A percentile compares a stretch with the other conserved stretches of the same genome.
Conservation (phyloP, 2,113 vertebrate species). For the Ammodytes dubius region DNA sequence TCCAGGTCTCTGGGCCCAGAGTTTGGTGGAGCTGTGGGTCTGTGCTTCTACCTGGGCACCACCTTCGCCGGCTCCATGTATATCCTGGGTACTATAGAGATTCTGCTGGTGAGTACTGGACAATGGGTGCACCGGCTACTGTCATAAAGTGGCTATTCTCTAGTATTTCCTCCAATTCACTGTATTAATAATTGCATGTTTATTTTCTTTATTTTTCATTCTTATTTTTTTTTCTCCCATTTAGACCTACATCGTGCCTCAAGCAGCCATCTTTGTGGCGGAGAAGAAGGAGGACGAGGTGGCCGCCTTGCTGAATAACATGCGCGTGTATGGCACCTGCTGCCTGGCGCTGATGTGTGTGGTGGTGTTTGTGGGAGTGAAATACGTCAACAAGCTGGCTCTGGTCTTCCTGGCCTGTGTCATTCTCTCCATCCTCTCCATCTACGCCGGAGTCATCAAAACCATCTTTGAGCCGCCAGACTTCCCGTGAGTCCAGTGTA, state of each 20-base stretch:
- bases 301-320: conserved; percentile 91
- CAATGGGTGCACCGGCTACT: background rate
- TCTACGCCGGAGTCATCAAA: conserved; percentile 97
- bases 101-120: conserved; percentile 81
- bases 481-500: conserved; percentile 88
- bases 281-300: conserved; percentile 77
- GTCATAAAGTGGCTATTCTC: background rate
- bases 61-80: conserved; percentile 89
- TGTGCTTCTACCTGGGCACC: conserved; percentile 88
- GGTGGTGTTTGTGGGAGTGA: conserved; percentile 96
- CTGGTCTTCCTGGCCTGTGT: conserved; percentile 96
- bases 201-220: background rate
- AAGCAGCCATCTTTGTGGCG: conserved; percentile 90
- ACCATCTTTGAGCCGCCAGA: conserved; percentile 91
- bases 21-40: conserved; percentile 87
- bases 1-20: conserved; percentile 88
- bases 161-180: background rate
- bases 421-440: conserved; percentile 94
- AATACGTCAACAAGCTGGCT: conserved; percentile 97
- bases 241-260: conserved; percentile 94
- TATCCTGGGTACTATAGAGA: conserved; percentile 88
- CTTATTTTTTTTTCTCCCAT: background rate
- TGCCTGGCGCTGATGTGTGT: conserved; percentile 91
- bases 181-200: background rate
- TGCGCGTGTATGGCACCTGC: conserved; percentile 94